Conservation (phyloP, 2,113 vertebrate genomes). For the Leucosticte australis region DNA sequence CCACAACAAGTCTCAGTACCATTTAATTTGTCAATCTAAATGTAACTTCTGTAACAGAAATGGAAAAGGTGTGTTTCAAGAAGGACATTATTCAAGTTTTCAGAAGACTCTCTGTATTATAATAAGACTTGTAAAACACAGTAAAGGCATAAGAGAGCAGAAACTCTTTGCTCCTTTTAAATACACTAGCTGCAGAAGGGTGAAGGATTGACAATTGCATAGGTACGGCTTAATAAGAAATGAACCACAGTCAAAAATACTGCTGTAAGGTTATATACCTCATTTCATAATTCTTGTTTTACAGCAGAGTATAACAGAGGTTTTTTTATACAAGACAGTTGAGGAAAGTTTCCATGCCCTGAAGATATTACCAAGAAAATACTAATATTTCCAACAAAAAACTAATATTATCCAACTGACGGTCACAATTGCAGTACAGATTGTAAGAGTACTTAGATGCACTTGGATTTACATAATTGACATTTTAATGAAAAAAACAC, state of each 20-base stretch:
- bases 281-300: background rate
- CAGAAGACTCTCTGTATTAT: background rate
- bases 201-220: background rate
- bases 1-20: fast-evolving
- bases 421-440: background rate
- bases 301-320: background rate
- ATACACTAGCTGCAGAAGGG: background rate
- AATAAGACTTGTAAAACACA: background rate
- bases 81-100: background rate
- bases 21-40: background rate
- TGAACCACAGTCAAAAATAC: background rate
- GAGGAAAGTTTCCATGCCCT: background rate
- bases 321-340: background rate
- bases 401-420: background rate
- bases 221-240: background rate
- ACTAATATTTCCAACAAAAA: background rate
- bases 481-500: background rate
- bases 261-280: background rate
- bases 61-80: background rate
- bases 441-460: background rate
- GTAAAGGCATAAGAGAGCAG: background rate
- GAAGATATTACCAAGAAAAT: background rate
- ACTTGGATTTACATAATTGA: background rate
- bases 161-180: background rate
- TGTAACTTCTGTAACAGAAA: background rate